Base-by-base conservation (phyloP, 1,140 invertebrate species). In the Yoshiicerus persimilis region DNA sequence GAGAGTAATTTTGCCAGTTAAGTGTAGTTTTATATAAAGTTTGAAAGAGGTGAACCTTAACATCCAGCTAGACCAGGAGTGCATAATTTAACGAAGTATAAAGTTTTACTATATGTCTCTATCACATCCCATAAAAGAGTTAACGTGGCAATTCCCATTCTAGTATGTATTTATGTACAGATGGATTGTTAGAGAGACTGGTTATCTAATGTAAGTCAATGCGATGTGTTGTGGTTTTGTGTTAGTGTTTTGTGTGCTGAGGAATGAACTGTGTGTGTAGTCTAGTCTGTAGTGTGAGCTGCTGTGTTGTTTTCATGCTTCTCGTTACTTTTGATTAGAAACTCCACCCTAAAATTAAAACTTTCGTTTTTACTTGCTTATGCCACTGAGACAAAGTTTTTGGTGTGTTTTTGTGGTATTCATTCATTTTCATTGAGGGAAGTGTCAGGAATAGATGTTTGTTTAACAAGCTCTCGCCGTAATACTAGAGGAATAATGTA, bases 251-350 rank as follows among this genome's bases (percentile, higher is more conserved):
- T 80, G 9, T 38, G 23, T 80, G 34, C 34, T n/a, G 20, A 38
- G n/a, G 11, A 10, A 13, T 16, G 20, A 30, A 36, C 10, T 77
- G 13, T 77, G 25, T n/a, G n/a, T n/a, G n/a, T n/a, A n/a, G n/a
- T n/a, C n/a, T n/a, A n/a, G n/a, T n/a, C n/a, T n/a, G n/a, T n/a
- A 30, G 66, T 16, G 66, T 80, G 75, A 36, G 75, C 66, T 36
- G n/a, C n/a, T n/a, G 25, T 23, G 75, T 36, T 80, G 75, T 80
- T 34, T 38, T 80, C 75, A 38, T 80, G 75, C 75, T 36, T n/a
- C 75, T 80, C 75, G 75, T 80, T 80, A 80, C 75, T 80, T 80
- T 80, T 80, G 75, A 36, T 80, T 80, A 80, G 75, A 80, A 80
- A 80, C 75, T 80, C 75, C 75, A 80, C 75, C 75, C 75, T 36